Percentiles rank a stretch among this genome's conserved stretches.
phyloP scores from a whole-genome alignment of 2,113 vertebrate genomes.

The Camelus dromedarius region DNA sequence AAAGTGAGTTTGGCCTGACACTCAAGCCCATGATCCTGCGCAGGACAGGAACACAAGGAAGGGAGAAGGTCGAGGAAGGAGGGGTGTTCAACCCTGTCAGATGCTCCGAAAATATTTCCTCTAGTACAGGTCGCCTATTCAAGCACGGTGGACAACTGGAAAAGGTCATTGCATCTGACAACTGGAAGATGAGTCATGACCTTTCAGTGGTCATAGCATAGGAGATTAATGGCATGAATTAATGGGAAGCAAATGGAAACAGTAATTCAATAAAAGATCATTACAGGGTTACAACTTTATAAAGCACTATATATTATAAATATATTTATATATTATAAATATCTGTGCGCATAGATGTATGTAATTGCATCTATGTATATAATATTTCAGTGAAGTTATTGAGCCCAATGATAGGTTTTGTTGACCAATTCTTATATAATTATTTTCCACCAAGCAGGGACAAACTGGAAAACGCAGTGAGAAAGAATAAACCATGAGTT shows the following conservation, averaged over 20 bases:
- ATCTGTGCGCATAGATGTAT: not conserved
- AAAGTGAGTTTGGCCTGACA: not conserved
- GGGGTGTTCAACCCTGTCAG: not conserved
- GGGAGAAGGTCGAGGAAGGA: not conserved
- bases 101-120: not conserved
- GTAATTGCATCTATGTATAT: not conserved
- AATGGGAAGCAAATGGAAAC: not conserved
- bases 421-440: not conserved
- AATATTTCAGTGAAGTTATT: not conserved
- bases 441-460: not conserved
- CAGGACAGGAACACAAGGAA: not conserved
- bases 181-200: not conserved
- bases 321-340: not conserved
- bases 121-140: not conserved
- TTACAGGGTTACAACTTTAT: not conserved
- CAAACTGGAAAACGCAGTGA: not conserved
- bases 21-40: not conserved
- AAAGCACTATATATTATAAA: not conserved
- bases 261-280: slow-evolving; percentile 25
- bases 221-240: not conserved
- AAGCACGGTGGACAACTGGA: not conserved
- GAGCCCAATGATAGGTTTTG: not conserved
- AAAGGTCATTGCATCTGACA: not conserved
- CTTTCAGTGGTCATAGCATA: not conserved
- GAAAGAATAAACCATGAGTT: not conserved